Evolutionary conservation across 2,113 vertebrate species (phyloP).

Genomic region (Fregetta grallaria): DNA sequence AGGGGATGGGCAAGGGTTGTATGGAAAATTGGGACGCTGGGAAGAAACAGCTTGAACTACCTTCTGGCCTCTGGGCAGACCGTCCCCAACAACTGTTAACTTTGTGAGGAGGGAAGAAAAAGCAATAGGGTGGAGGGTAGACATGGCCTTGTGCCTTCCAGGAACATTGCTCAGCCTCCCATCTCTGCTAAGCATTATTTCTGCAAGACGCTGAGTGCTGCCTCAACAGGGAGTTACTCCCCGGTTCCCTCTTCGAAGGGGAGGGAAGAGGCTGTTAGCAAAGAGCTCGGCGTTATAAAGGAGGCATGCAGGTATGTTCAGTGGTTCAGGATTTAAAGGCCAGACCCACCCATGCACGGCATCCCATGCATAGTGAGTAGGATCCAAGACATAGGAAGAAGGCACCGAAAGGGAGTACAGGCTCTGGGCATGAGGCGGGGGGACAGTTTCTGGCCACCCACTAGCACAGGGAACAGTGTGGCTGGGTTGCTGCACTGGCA

Average conservation of each 20-base stretch:
- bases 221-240: not conserved
- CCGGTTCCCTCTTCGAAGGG: fast-evolving
- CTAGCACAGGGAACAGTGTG: not conserved
- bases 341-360: not conserved
- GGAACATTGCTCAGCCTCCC: fast-evolving
- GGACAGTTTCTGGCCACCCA: not conserved
- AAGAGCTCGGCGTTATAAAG: not conserved
- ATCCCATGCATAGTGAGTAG: not conserved
- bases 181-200: not conserved
- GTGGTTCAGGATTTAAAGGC: not conserved
- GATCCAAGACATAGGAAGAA: not conserved
- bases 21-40: not conserved
- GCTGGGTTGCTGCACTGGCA: fast-evolving
- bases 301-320: fast-evolving
- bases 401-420: not conserved
- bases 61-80: not conserved
- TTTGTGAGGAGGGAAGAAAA: not conserved
- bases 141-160: not conserved
- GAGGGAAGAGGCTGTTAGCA: not conserved
- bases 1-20: not conserved
- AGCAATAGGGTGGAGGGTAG: not conserved
- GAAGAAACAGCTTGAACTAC: conserved; percentile 3
- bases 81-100: not conserved
- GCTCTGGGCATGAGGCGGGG: not conserved
- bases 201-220: fast-evolving